A percentile compares a stretch with the other conserved stretches of the same genome.
Conservation (phyloP, 2,113 vertebrate genomes). For the Leucoraja erinaceus region DNA sequence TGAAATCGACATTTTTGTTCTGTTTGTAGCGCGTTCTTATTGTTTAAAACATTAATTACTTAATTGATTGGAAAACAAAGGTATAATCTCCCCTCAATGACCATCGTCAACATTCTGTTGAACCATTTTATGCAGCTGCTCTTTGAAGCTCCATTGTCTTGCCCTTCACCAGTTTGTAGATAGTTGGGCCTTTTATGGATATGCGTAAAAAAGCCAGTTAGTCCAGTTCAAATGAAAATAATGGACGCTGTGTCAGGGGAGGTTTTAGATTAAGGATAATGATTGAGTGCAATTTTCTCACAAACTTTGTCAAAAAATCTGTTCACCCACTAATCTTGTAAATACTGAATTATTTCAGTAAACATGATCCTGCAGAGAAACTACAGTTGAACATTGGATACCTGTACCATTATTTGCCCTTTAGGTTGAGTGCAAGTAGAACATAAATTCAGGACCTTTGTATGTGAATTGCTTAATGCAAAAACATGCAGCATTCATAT, state of each 20-base stretch:
- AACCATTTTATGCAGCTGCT: neutral
- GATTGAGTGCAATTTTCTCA: neutral
- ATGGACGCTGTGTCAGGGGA: neutral
- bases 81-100: too few species aligned
- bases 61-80: neutral
- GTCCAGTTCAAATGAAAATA: neutral
- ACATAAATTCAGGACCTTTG: neutral
- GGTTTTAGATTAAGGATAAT: neutral
- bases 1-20: neutral
- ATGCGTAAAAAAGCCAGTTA: neutral
- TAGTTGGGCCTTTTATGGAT: neutral
- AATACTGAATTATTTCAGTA: neutral
- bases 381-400: neutral
- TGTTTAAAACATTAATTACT: neutral
- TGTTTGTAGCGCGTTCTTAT: neutral
- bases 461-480: neutral
- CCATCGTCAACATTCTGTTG: neutral
- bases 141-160: constrained; percentile 8
- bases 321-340: neutral
- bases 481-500: neutral
- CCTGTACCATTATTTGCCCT: neutral
- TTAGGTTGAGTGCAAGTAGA: neutral
- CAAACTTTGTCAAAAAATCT: neutral
- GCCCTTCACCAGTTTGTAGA: neutral
- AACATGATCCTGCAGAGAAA: neutral